Evolutionary conservation across 2,113 vertebrate species (phyloP).

Genomic region (Neoarius graeffei): DNA sequence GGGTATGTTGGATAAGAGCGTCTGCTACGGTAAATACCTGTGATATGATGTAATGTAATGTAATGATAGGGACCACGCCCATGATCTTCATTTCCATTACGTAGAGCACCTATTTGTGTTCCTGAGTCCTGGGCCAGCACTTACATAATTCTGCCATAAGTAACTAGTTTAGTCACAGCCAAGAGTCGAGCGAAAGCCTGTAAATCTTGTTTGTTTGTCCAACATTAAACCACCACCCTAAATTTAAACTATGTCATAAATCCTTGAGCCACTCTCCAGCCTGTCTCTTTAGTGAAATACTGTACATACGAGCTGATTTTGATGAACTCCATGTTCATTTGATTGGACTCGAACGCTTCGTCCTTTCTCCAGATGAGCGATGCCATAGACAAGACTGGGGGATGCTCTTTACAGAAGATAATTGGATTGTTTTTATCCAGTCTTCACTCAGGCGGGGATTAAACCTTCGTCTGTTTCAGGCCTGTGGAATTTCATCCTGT

Average conservation of each 20-base stretch:
- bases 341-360: not conserved
- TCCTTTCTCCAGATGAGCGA: slow-evolving; percentile 33
- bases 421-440: slow-evolving; percentile 57
- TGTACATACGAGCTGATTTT: slow-evolving; percentile 36
- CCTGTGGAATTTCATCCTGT: slow-evolving; percentile 33
- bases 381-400: slow-evolving; percentile 44
- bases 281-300: not conserved
- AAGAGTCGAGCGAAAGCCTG: not conserved
- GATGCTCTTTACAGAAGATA: slow-evolving; percentile 43
- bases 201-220: slow-evolving; percentile 14
- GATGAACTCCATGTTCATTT: slow-evolving; percentile 50
- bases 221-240: slow-evolving; percentile 3
- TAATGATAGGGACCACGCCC: too few species aligned
- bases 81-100: too few species aligned
- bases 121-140: too few species aligned
- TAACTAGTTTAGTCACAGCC: slow-evolving; percentile 8
- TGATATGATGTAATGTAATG: too few species aligned
- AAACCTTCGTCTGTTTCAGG: slow-evolving; percentile 52
- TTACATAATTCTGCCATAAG: too few species aligned
- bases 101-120: too few species aligned
- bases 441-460: slow-evolving; percentile 37
- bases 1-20: too few species aligned
- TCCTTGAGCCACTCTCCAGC: not conserved
- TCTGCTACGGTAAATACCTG: too few species aligned
- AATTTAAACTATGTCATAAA: slow-evolving; percentile 3